Percentiles rank a stretch among this genome's conserved stretches.
Evolutionary conservation across 2,113 vertebrate genomes (phyloP).

Genomic region (Clarias magur): DNA sequence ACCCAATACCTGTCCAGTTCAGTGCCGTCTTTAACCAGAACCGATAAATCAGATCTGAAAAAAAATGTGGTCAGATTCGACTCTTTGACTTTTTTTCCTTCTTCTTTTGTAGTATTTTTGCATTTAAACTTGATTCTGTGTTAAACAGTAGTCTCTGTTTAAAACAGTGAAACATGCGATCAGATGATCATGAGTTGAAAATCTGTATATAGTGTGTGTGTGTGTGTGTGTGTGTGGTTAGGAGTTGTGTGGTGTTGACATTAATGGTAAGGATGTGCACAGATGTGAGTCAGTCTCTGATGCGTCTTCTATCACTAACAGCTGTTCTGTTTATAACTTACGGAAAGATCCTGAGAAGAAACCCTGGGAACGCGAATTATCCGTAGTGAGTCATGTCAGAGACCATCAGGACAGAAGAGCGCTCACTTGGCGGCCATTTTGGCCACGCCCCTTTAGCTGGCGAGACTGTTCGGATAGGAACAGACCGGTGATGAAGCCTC

Average conservation of each 20-base stretch:
- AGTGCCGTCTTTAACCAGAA: not conserved
- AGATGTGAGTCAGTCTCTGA: conserved; percentile 6
- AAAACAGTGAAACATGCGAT: not conserved
- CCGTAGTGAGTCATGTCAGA: not conserved
- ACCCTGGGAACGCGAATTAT: not conserved
- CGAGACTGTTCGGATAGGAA: not conserved
- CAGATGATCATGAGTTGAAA: not conserved
- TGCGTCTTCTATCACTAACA: not conserved
- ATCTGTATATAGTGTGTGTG: not conserved
- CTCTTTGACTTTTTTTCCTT: not conserved
- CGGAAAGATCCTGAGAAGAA: not conserved
- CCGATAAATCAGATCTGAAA: not conserved
- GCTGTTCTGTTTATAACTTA: conserved; percentile 1
- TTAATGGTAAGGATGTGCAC: not conserved
- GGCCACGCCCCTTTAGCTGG: not conserved
- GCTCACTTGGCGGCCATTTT: not conserved
- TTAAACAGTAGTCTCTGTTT: too few relatives aligned
- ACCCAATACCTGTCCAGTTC: not conserved
- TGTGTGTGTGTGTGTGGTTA: not conserved
- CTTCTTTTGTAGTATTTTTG: not conserved
- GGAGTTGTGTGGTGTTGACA: not conserved
- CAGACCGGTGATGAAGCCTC: not conserved
- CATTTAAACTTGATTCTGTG: not conserved
- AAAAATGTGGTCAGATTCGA: not conserved
- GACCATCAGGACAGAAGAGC: not conserved